These are phyloP conservation scores for Melanotaenia nigrans DNA, from an alignment of 2,797 vertebrate genomes.

Conservation along the genomic window DNA sequence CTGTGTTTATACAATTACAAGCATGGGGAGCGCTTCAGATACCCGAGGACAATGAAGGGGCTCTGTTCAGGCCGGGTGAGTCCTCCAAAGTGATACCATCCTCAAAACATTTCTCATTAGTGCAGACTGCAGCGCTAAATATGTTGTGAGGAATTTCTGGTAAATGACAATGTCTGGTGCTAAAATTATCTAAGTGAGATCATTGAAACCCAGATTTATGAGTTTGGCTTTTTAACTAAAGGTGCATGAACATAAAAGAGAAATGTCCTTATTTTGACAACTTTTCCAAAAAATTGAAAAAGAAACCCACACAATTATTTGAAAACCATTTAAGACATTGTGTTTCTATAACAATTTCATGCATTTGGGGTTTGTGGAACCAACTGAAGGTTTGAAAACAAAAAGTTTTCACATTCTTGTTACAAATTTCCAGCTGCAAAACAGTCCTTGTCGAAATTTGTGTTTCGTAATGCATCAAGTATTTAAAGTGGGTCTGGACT, in stretches of 20 bases:
- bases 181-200: conserved; percentile 47
- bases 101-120: conserved; percentile 77
- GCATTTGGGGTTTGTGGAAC: neutral
- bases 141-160: conserved; percentile 52
- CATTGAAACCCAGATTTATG: conserved; percentile 23
- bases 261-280: neutral
- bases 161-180: conserved; percentile 46
- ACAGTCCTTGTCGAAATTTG: neutral
- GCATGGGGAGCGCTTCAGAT: conserved; percentile 66
- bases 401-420: neutral
- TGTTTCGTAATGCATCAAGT: neutral
- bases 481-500: neutral
- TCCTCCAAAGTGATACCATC: conserved; percentile 68
- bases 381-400: neutral
- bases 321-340: neutral
- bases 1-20: conserved; percentile 84
- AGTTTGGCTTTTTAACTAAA: neutral
- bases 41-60: conserved; percentile 71
- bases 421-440: neutral
- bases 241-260: neutral
- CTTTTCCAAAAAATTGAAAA: neutral
- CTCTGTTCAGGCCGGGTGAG: conserved; percentile 73
- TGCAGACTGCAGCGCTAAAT: conserved; percentile 52
- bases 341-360: neutral
- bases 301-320: neutral